These are phyloP conservation scores for Atractosteus spatula DNA, from an alignment of 2,113 vertebrate species.

Conservation along the genomic window DNA sequence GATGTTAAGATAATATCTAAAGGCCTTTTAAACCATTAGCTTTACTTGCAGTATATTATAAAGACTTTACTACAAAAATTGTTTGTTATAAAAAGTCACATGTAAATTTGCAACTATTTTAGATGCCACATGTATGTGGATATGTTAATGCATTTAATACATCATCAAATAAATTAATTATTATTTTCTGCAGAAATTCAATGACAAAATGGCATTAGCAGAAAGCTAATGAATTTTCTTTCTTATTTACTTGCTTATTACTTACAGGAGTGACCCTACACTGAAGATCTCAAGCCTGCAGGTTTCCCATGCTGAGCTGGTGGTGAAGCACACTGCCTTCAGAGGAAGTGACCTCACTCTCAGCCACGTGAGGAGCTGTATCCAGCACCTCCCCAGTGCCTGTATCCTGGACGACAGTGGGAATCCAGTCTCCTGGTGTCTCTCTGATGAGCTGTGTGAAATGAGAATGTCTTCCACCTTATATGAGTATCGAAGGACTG, in stretches of 20 bases:
- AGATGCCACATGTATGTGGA: too few species aligned
- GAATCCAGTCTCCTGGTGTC: slow-evolving; percentile 46
- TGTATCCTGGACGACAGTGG: slow-evolving; percentile 50
- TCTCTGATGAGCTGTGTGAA: slow-evolving; percentile 58
- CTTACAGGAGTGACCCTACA: slow-evolving; percentile 20
- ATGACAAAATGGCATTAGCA: too few species aligned
- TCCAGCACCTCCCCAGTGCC: slow-evolving; percentile 55
- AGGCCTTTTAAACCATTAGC: too few species aligned
- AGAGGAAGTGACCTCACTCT: slow-evolving; percentile 41
- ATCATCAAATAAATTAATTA: slow-evolving; percentile 8
- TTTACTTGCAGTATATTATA: too few species aligned
- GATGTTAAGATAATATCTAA: too few species aligned
- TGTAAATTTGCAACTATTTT: too few species aligned
- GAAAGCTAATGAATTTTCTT: not conserved
- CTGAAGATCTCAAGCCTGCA: slow-evolving; percentile 43
- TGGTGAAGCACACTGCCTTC: slow-evolving; percentile 44
- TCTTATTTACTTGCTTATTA: not conserved
- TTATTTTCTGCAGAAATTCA: not conserved
- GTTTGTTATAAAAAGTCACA: too few species aligned
- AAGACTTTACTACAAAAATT: too few species aligned
- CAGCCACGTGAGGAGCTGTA: slow-evolving; percentile 41
- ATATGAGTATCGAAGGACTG: slow-evolving; percentile 42
- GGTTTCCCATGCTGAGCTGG: slow-evolving; percentile 40
- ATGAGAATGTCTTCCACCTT: slow-evolving; percentile 52
- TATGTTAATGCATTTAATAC: too few species aligned